These are phyloP conservation scores for Galeruca laticollis DNA, from an alignment of 2,888 invertebrate genomes.

Conservation along the genomic window DNA sequence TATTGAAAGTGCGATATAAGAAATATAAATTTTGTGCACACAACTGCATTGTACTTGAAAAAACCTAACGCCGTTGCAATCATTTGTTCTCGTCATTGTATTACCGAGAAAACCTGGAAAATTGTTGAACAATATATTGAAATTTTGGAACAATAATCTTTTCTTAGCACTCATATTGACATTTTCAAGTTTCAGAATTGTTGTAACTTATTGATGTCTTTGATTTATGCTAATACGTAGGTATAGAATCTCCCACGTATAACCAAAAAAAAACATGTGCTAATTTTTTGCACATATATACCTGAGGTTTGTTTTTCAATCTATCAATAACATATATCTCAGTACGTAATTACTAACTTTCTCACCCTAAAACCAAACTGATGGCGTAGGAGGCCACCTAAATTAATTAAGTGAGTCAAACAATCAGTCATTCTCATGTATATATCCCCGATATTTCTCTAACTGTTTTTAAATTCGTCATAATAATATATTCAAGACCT, in stretches of 20 bases:
- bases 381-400: not conserved
- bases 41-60: no score
- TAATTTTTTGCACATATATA: not conserved
- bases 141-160: no score
- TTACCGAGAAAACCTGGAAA: no score
- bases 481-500: slow-evolving; percentile 12
- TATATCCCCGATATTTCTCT: not conserved
- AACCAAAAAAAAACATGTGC: not conserved
- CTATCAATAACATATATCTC: slow-evolving; percentile 9
- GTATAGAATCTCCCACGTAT: not conserved
- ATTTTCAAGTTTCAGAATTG: no score
- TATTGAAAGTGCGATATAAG: no score
- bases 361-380: not conserved
- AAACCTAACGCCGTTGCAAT: no score
- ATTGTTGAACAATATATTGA: no score
- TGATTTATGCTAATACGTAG: no score
- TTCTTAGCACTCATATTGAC: no score
- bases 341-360: slow-evolving; percentile 5
- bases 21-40: no score
- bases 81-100: no score
- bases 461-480: slow-evolving; percentile 23
- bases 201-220: no score
- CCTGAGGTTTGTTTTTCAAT: not conserved
- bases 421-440: not conserved
- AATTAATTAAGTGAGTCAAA: slow-evolving; percentile 4